Base-by-base conservation (phyloP, 2,113 vertebrate species). In the Atractosteus spatula region DNA sequence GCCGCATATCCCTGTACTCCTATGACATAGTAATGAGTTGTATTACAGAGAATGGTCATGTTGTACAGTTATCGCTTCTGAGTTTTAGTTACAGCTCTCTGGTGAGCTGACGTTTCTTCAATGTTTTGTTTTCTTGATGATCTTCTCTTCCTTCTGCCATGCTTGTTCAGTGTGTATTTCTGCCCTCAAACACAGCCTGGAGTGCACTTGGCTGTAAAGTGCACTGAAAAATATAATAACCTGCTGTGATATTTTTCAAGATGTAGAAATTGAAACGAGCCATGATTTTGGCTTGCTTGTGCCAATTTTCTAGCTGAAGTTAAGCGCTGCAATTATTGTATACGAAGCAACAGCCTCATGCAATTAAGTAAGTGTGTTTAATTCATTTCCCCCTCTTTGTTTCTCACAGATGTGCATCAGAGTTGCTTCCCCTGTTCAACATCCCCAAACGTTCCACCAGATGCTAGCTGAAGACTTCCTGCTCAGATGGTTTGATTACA, bases 321-420 rank as follows among this genome's bases (percentile, higher is more conserved):
- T 62, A 29, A 65, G 17, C 62, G 41, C 29, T 3, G 61, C 17
- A 3, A 13, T n/a, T n/a, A 8, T 3, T 62, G 8, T 41, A 5
- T 65, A 8, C 29, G 17, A 65, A 65, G 62, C 62, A 65, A 41
- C n/a, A 65, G n/a, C 62, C n/a, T 7, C 6, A 65, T 65, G 62
- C 41, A 65, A 65, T 65, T 65, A 41, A 65, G 62, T 65, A 65
- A 43, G 64, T 75, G 44, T n/a, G 64, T 77, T 76, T 85, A 74
- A 73, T 73, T 83, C 73, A 74, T 76, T 44, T 42, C 55, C 74
- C 78, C 68, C 57, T 78, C 64, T 81, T 74, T 80, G 59, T 87
- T 87, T 83, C 79, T 57, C 71, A 63, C 86, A 93, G 92, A 91
- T 91, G 90, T 82, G 75, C 84, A 78, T 73, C 79, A 82, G 85